Evolutionary conservation across 1,140 invertebrate genomes (phyloP).

Genomic region (Tigriopus japonicus): DNA sequence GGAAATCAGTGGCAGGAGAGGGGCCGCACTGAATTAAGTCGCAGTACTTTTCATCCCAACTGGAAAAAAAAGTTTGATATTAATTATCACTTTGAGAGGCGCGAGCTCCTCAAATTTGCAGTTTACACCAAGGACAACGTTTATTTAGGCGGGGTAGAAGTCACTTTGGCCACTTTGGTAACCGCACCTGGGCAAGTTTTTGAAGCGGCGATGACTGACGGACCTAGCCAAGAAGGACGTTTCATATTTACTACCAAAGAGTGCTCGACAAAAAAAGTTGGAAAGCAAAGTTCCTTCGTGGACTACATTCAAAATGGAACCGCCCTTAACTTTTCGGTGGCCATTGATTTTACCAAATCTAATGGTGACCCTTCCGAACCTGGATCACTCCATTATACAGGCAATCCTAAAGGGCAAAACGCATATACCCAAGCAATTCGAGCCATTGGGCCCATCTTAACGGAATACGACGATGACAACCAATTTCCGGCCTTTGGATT

Average conservation of each 20-base stretch:
- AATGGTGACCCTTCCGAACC: constrained; percentile 40
- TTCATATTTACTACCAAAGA: too few relatives aligned
- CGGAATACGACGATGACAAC: constrained; percentile 38
- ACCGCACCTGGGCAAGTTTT: too few relatives aligned
- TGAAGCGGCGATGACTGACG: too few relatives aligned
- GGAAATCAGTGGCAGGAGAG: constrained; percentile 21
- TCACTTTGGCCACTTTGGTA: too few relatives aligned
- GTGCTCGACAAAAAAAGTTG: too few relatives aligned
- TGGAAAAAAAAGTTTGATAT: constrained; percentile 32
- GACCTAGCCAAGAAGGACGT: too few relatives aligned
- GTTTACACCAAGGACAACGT: constrained; percentile 22
- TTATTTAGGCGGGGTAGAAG: too few relatives aligned
- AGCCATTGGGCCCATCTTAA: constrained; percentile 40
- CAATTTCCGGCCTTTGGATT: constrained; percentile 31
- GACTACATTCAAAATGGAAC: constrained; percentile 39
- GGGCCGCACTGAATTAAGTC: constrained; percentile 33
- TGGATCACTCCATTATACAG: constrained; percentile 37
- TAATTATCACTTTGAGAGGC: constrained; percentile 35
- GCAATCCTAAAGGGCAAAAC: constrained; percentile 22
- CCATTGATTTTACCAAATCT: constrained; percentile 48
- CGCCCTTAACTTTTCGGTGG: constrained; percentile 31
- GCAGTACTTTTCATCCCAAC: constrained; percentile 32
- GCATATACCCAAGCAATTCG: constrained; percentile 38
- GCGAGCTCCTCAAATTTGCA: constrained; percentile 23
- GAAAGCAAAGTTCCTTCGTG: constrained; percentile 22